These are phyloP conservation scores for Halictus rubicundus DNA, from an alignment of 1,140 invertebrate genomes.

Conservation along the genomic window DNA sequence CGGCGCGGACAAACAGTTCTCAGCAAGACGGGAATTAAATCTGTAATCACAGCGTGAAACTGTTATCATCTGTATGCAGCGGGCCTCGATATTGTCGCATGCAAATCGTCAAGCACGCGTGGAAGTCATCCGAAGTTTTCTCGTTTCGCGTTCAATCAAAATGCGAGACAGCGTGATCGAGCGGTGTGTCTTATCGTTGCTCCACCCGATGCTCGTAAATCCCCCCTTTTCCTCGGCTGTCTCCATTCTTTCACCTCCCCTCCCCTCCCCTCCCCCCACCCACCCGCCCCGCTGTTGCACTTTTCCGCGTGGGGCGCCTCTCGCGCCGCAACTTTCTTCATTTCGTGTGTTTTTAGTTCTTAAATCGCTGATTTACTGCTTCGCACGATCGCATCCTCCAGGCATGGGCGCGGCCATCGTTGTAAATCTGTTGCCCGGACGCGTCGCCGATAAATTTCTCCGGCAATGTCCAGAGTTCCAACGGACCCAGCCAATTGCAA, in stretches of 20 bases:
- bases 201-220: slow-evolving; percentile 50
- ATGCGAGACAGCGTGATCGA: slow-evolving; percentile 68
- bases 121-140: slow-evolving; percentile 34
- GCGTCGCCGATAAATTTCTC: not conserved
- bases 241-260: not conserved
- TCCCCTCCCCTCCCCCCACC: not conserved
- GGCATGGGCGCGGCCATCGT: not conserved
- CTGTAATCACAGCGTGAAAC: not conserved
- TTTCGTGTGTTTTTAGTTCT: not conserved
- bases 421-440: not conserved
- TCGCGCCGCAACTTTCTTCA: slow-evolving; percentile 12
- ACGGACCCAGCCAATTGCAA: not conserved
- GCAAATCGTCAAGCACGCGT: slow-evolving; percentile 36
- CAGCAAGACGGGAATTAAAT: not conserved
- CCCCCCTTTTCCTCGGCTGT: slow-evolving; percentile 6
- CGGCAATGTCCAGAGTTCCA: not conserved
- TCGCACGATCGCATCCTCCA: no score
- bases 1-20: not conserved
- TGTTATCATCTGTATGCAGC: not conserved
- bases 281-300: no score
- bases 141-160: slow-evolving; percentile 63
- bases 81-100: slow-evolving; percentile 9
- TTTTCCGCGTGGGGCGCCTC: not conserved
- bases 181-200: slow-evolving; percentile 49
- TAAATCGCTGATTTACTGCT: not conserved